A percentile compares a stretch with the other conserved stretches of the same genome.
These are phyloP conservation scores for Coranthus polyacanthus DNA, from an alignment of 2,797 vertebrate species.

Conservation along the genomic window DNA sequence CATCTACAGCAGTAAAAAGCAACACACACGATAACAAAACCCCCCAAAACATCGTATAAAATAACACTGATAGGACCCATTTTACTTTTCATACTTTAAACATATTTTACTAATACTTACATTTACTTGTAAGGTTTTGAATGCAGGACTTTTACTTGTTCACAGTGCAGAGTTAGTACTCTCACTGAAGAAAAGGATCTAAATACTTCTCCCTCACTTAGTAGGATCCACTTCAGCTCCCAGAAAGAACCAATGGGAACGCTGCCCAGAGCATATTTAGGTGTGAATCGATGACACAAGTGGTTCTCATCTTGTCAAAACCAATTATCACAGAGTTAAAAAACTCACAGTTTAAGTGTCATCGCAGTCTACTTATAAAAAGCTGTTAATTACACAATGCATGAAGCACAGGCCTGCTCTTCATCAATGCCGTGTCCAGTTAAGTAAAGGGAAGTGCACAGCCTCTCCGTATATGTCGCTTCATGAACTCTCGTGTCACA, in stretches of 20 bases:
- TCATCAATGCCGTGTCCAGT: slow-evolving; percentile 6
- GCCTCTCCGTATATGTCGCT: slow-evolving; percentile 8
- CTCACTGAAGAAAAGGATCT: too few relatives aligned
- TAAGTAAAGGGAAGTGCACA: not conserved
- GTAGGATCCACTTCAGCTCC: slow-evolving; percentile 4
- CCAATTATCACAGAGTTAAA: slow-evolving; percentile 54
- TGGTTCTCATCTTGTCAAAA: slow-evolving; percentile 43
- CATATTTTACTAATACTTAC: too few relatives aligned
- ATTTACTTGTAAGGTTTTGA: too few relatives aligned
- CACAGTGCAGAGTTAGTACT: too few relatives aligned
- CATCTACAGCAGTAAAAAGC: too few relatives aligned
- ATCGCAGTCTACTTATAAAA: slow-evolving; percentile 36
- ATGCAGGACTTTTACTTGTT: too few relatives aligned
- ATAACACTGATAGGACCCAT: too few relatives aligned
- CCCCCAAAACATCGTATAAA: too few relatives aligned
- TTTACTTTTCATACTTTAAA: too few relatives aligned
- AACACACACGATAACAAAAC: too few relatives aligned
- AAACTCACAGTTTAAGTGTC: slow-evolving; percentile 17
- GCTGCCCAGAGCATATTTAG: slow-evolving; percentile 18
- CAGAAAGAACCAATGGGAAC: not conserved
- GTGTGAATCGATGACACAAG: slow-evolving; percentile 52
- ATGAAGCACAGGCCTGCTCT: not conserved
- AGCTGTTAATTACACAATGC: slow-evolving; percentile 46
- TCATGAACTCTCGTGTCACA: slow-evolving; percentile 31
- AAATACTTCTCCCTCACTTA: not conserved